Percentiles rank a stretch among this genome's conserved stretches.
Evolutionary conservation across 2,888 invertebrate species (phyloP).

Genomic region (Coleophora flavipennella): DNA sequence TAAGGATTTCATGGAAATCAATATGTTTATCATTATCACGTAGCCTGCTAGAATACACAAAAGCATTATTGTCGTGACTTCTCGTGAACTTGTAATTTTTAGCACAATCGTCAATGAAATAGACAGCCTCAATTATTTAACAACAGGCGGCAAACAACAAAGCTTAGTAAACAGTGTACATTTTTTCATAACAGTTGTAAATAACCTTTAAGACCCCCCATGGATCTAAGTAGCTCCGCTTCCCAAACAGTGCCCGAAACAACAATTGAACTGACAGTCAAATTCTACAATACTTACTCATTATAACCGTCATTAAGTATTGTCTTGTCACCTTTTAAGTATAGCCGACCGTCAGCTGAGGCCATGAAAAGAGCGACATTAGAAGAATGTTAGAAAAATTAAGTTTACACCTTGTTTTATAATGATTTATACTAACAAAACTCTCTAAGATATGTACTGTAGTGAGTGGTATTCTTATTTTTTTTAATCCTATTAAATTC

Average conservation of each 20-base stretch:
- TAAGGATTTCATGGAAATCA: too few relatives aligned
- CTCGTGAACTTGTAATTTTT: too few relatives aligned
- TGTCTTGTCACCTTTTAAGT: conserved; percentile 57
- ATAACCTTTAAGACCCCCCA: conserved; percentile 8
- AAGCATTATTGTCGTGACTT: too few relatives aligned
- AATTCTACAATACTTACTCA: conserved; percentile 53
- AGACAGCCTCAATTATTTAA: not conserved
- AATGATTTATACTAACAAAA: too few relatives aligned
- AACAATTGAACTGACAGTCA: conserved; percentile 29
- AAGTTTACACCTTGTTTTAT: too few relatives aligned
- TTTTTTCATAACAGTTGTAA: conserved; percentile 10
- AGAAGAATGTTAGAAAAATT: conserved; percentile 3
- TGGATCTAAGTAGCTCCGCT: conserved; percentile 19
- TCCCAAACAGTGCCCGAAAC: conserved; percentile 19
- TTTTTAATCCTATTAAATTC: too few relatives aligned
- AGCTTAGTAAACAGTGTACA: conserved; percentile 7
- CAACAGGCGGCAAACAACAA: conserved; percentile 9
- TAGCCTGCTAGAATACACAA: too few relatives aligned
- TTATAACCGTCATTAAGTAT: conserved; percentile 56
- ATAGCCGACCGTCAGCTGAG: conserved; percentile 36
- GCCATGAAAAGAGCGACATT: conserved; percentile 24
- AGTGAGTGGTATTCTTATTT: too few relatives aligned
- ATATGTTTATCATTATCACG: too few relatives aligned
- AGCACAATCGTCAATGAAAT: too few relatives aligned
- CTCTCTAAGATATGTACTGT: too few relatives aligned